phyloP scores from a whole-genome alignment of 2,888 invertebrate genomes.

The Acholoe squamosa region DNA sequence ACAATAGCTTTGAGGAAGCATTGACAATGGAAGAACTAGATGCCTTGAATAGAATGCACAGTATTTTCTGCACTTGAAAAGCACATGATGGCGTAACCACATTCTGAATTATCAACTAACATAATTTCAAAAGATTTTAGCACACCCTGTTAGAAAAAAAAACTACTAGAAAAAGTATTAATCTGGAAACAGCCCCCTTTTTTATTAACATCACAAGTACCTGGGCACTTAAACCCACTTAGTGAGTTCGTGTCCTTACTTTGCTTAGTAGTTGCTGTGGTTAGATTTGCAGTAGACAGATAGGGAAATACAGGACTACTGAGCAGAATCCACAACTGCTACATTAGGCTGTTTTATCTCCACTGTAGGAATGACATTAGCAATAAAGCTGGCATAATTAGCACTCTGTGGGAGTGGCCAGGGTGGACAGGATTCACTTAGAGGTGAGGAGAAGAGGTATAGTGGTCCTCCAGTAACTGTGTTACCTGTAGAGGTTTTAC shows the following conservation, averaged over 20 bases:
- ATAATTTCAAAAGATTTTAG: no score
- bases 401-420: constrained; percentile 1
- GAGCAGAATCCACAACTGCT: background rate
- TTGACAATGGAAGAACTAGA: no score
- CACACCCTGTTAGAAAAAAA: no score
- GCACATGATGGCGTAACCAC: no score
- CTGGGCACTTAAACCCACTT: background rate
- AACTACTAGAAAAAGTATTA: no score
- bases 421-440: constrained; percentile 39
- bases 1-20: no score
- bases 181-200: no score
- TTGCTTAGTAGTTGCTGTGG: background rate
- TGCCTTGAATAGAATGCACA: no score
- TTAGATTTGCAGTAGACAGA: background rate
- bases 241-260: background rate
- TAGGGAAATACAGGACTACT: constrained; percentile 1
- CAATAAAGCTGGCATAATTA: constrained; percentile 57
- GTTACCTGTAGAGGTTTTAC: constrained; percentile 9
- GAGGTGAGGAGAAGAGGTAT: background rate
- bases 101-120: no score
- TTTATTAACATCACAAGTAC: no score
- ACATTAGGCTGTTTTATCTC: constrained; percentile 54
- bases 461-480: constrained; percentile 19
- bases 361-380: constrained; percentile 39
- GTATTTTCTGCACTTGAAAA: no score